phyloP scores from a whole-genome alignment of 2,113 vertebrate species.

The Megaceryle torquata region DNA sequence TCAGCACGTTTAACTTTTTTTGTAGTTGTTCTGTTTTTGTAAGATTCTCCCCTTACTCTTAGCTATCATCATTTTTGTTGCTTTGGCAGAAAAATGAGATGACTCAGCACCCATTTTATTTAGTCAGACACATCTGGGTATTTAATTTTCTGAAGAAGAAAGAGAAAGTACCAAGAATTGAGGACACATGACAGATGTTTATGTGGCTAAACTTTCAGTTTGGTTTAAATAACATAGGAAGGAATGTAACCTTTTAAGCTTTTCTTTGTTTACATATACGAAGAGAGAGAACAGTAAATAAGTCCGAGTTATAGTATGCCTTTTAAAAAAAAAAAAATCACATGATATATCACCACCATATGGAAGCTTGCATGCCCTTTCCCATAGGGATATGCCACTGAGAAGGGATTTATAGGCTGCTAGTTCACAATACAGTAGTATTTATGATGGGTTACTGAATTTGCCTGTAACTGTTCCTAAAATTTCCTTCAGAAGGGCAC shows the following conservation, averaged over 20 bases:
- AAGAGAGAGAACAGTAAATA: conserved; percentile 34
- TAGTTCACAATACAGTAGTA: not conserved
- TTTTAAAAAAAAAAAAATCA: conserved; percentile 25
- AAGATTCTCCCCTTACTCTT: not conserved
- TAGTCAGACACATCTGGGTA: conserved; percentile 32
- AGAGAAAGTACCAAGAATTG: conserved; percentile 29
- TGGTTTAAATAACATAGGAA: conserved; percentile 34
- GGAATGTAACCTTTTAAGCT: conserved; percentile 59
- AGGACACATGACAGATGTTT: conserved; percentile 31
- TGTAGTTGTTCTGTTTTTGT: not conserved
- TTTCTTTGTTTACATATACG: conserved; percentile 27
- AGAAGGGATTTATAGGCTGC: conserved; percentile 43
- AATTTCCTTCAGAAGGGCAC: conserved; percentile 31
- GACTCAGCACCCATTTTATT: conserved; percentile 13
- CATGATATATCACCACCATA: conserved; percentile 44
- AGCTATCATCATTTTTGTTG: conserved; percentile 27
- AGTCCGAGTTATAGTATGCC: not conserved
- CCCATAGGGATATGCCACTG: not conserved
- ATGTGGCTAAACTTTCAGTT: not conserved
- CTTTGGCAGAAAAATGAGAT: conserved; percentile 14
- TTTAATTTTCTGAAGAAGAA: conserved; percentile 46
- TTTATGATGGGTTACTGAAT: not conserved
- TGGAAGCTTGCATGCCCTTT: conserved; percentile 27
- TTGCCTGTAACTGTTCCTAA: not conserved
- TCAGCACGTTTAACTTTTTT: not conserved